Evolutionary conservation across 2,888 invertebrate species (phyloP).

Genomic region (Drosophila engyochracea): DNA sequence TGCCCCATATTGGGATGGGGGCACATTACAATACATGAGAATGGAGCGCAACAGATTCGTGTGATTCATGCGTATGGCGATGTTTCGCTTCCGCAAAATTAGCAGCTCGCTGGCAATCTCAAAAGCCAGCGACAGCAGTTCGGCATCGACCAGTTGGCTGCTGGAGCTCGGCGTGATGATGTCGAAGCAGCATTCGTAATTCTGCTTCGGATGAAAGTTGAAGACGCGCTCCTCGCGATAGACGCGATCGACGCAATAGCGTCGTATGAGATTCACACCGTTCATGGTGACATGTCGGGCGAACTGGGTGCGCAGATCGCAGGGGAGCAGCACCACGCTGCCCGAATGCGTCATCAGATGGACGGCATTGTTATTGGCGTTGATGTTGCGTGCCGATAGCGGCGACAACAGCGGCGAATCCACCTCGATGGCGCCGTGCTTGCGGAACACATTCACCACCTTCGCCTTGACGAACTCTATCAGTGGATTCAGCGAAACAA

Average conservation of each 20-base stretch:
- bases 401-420: constrained; percentile 93
- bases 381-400: constrained; percentile 86
- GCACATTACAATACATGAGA: constrained; percentile 92
- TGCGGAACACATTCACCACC: constrained; percentile 88
- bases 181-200: constrained; percentile 96
- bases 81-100: constrained; percentile 88
- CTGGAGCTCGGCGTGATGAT: constrained; percentile 92
- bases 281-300: constrained; percentile 93
- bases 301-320: constrained; percentile 93
- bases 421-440: constrained; percentile 92
- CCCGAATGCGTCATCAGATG: constrained; percentile 95
- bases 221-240: constrained; percentile 92
- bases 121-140: constrained; percentile 91
- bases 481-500: constrained; percentile 84
- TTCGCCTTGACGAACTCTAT: constrained; percentile 85
- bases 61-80: constrained; percentile 92
- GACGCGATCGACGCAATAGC: constrained; percentile 95
- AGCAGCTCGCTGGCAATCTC: constrained; percentile 91
- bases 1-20: constrained; percentile 87
- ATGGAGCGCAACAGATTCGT: constrained; percentile 91
- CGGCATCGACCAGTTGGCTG: constrained; percentile 93
- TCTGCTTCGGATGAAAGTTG: constrained; percentile 95
- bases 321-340: constrained; percentile 93
- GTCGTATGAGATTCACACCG: constrained; percentile 91
- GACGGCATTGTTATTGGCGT: constrained; percentile 86